These are phyloP conservation scores for Pachypeltis micranthus DNA, from an alignment of 1,140 invertebrate genomes.

Conservation along the genomic window DNA sequence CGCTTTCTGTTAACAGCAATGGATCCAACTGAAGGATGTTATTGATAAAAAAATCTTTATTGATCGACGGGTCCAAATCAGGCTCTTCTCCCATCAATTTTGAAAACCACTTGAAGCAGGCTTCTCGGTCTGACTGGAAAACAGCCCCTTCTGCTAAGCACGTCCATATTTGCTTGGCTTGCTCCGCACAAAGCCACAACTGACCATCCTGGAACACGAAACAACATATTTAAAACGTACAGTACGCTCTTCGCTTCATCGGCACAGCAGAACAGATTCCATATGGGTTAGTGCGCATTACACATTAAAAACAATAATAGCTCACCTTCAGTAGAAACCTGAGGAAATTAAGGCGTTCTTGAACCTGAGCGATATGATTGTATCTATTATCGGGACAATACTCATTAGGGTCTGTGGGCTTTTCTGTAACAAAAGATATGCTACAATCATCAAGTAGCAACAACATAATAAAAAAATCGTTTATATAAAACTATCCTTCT, in stretches of 20 bases:
- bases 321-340: conserved; percentile 68
- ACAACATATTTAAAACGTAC: too few relatives aligned
- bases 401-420: conserved; percentile 64
- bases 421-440: conserved; percentile 36
- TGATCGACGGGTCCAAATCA: conserved; percentile 91
- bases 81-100: conserved; percentile 96
- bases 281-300: too few relatives aligned
- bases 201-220: conserved; percentile 35
- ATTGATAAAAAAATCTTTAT: conserved; percentile 91
- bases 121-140: conserved; percentile 82
- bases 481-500: too few relatives aligned
- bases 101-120: conserved; percentile 98
- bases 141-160: conserved; percentile 88
- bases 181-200: conserved; percentile 88
- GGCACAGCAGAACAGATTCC: too few relatives aligned
- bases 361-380: conserved; percentile 83
- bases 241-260: too few relatives aligned
- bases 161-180: conserved; percentile 95
- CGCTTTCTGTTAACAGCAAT: conserved; percentile 81
- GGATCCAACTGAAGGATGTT: conserved; percentile 90
- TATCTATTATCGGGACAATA: conserved; percentile 82
- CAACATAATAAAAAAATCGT: too few relatives aligned
- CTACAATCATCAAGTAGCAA: too few relatives aligned
- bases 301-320: background rate
- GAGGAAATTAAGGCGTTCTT: conserved; percentile 88